phyloP scores from a whole-genome alignment of 2,888 invertebrate species.

The Cyrtodaria siliqua region DNA sequence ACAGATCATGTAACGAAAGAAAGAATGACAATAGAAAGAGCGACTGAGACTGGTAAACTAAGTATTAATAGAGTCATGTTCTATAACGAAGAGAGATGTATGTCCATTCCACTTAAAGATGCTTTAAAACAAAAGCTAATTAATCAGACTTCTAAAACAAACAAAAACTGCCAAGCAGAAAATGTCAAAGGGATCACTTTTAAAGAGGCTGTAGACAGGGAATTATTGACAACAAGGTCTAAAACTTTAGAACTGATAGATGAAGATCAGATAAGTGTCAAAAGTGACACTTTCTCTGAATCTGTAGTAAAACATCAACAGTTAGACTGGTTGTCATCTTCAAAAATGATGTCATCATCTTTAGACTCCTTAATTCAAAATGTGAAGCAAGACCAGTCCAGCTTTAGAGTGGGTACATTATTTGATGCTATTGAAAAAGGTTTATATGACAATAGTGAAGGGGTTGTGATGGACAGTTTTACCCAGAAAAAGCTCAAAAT shows the following conservation, averaged over 20 bases:
- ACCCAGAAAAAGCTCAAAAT: constrained; percentile 85
- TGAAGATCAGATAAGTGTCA: constrained; percentile 53
- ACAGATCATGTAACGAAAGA: constrained; percentile 63
- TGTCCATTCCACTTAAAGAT: constrained; percentile 55
- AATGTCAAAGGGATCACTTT: constrained; percentile 48
- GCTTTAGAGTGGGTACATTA: constrained; percentile 67
- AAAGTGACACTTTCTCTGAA: constrained; percentile 59
- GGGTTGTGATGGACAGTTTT: constrained; percentile 66
- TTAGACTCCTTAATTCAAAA: constrained; percentile 74
- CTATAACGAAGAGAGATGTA: constrained; percentile 47
- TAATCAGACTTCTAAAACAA: constrained; percentile 17
- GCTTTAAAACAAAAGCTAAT: constrained; percentile 56
- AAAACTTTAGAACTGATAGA: constrained; percentile 17
- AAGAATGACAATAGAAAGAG: constrained; percentile 89
- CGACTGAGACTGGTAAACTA: constrained; percentile 91
- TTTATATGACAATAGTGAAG: constrained; percentile 54
- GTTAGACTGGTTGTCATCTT: constrained; percentile 66
- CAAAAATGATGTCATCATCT: constrained; percentile 74
- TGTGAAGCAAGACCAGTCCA: constrained; percentile 62
- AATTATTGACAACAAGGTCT: constrained; percentile 44
- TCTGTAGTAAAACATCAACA: constrained; percentile 33
- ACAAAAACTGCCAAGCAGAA: background rate
- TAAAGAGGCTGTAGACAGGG: constrained; percentile 56
- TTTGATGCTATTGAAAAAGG: constrained; percentile 69
- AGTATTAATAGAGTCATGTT: constrained; percentile 87